Percentiles rank a stretch among this genome's conserved stretches.
Conservation (phyloP, 2,888 invertebrate species). For the Reticulitermes lucifugus region DNA sequence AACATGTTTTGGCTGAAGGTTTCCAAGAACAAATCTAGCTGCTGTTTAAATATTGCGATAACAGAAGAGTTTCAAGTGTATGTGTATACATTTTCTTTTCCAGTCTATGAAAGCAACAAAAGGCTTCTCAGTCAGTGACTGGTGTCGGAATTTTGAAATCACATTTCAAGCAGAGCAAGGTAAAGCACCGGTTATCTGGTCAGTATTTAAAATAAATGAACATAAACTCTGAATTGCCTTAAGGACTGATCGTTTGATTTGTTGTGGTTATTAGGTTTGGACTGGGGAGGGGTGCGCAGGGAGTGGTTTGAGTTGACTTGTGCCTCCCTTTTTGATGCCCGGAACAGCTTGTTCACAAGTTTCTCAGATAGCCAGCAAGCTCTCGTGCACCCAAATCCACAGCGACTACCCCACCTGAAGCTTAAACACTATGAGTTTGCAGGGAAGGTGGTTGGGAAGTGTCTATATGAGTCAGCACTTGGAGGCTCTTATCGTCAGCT, state of each 20-base stretch:
- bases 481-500: slow-evolving; percentile 88
- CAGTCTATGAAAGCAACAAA: slow-evolving; percentile 86
- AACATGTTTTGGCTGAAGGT: no score
- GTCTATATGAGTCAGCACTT: slow-evolving; percentile 92
- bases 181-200: slow-evolving; percentile 57
- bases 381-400: slow-evolving; percentile 89
- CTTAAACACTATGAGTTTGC: slow-evolving; percentile 93
- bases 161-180: slow-evolving; percentile 95
- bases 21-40: no score
- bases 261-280: slow-evolving; percentile 73
- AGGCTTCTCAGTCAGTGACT: slow-evolving; percentile 87
- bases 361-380: slow-evolving; percentile 90
- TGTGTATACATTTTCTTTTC: slow-evolving; percentile 54
- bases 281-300: slow-evolving; percentile 93
- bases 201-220: no score
- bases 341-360: slow-evolving; percentile 84
- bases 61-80: no score
- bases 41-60: no score
- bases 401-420: slow-evolving; percentile 81
- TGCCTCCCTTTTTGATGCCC: slow-evolving; percentile 86
- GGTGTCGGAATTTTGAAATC: slow-evolving; percentile 95
- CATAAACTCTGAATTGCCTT: no score
- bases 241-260: no score
- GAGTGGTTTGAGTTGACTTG: slow-evolving; percentile 96
- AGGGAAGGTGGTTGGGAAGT: slow-evolving; percentile 94